Percentiles rank a stretch among this genome's conserved stretches.
phyloP scores from a whole-genome alignment of 2,113 vertebrate species.

The rat (Rattus norvegicus) region GRCr8 NC_086027.1:41011501-41012000 shows the following conservation, averaged over 20 bases:
- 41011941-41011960: background rate
- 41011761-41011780: background rate
- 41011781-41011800: background rate
- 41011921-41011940: background rate
- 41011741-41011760: background rate
- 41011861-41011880: background rate
- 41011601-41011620: background rate
- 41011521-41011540: background rate
- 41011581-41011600: background rate
- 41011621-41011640: background rate
- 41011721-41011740: background rate
- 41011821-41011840: background rate
- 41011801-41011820: background rate
- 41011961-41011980: background rate
- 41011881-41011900: background rate
- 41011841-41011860: background rate
- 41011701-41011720: background rate
- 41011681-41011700: background rate
- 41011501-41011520: background rate
- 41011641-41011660: background rate
- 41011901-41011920: background rate
- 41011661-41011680: background rate
- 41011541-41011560: no score
- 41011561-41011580: background rate
- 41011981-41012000: background rate